Base-by-base conservation (phyloP, 2,888 invertebrate species). In the Pseudococcus jackbeardsleyi region DNA sequence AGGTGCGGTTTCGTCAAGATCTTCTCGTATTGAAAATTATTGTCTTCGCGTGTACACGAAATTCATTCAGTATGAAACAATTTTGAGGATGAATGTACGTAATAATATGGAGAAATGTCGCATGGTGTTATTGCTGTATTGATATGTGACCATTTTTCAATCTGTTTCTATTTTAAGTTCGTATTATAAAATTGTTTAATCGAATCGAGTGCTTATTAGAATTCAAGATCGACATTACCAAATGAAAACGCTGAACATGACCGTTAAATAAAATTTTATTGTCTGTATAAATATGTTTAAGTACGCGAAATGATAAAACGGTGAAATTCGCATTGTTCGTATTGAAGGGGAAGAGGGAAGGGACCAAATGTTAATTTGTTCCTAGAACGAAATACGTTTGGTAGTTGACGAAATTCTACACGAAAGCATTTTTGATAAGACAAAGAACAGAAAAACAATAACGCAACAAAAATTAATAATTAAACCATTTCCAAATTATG, bases 231-330 rank as follows among this genome's bases (percentile, higher is more conserved):
- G 42, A 42, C 26, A 33, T 33, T 33, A 33, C 26, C 26, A 33
- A 33, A 33, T 33, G 26, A 33, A 33, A 33, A 33, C 26, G 26
- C 26, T 33, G 3, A 33, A 33, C 26, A 3, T 33, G 64, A 64
- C 72, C 72, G 79, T 82, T 82, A 9, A 46, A 46, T 82, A 46
- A 82, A 46, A 82, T 82, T 46, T 82, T 82, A 82, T 46, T 82
- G 79, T 82, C 79, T 42, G 79, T 42, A 79, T 22, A 79, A 6
- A 22, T 79, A 19, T 79, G 59, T 42, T 79, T 19, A 42, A 79
- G 79, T 42, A 79, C 79, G n/a, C 17, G 19, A 79, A 46, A 42
- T 42, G 6, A n/a, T 42, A 46, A 22, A 79, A 59, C 19, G 59
- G 59, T 59, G 59, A 42, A 42, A 42, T 42, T 79, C 42, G 79